Percentiles rank a stretch among this genome's conserved stretches.
Evolutionary conservation across 2,113 vertebrate genomes (phyloP).

Genomic region (Amphiprion percula): DNA sequence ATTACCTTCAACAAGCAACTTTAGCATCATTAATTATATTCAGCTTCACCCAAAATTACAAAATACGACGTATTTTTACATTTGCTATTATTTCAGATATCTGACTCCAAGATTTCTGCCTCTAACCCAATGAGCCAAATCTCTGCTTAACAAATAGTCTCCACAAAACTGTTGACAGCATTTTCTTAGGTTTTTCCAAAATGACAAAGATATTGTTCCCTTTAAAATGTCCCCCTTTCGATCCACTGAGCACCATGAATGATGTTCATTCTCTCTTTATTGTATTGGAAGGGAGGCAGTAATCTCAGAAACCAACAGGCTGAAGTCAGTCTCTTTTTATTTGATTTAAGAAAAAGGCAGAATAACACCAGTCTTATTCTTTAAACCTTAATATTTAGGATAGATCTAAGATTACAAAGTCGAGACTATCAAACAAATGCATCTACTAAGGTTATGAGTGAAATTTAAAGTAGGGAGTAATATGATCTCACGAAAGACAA

Average conservation of each 20-base stretch:
- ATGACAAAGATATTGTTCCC: background rate
- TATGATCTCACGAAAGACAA: slow-evolving; percentile 18
- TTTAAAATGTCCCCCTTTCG: slow-evolving; percentile 5
- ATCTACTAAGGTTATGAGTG: background rate
- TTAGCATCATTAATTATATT: no score
- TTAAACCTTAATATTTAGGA: background rate
- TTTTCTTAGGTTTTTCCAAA: background rate
- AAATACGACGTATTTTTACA: no score
- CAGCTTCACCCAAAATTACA: no score
- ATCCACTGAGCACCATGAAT: background rate
- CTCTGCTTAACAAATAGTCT: background rate
- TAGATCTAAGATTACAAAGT: background rate
- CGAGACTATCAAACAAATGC: slow-evolving; percentile 6
- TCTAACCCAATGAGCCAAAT: background rate
- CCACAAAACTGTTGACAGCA: background rate
- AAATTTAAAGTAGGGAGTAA: slow-evolving; percentile 1
- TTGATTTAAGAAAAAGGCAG: background rate
- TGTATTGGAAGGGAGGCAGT: background rate
- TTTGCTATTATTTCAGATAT: no score
- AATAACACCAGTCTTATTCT: background rate
- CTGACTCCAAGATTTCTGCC: background rate
- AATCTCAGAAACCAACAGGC: background rate
- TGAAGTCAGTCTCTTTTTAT: background rate
- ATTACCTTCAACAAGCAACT: no score
- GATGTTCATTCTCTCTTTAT: background rate